Evolutionary conservation across 2,797 vertebrate genomes (phyloP).

Genomic region (Tauraco hartlaubi): DNA sequence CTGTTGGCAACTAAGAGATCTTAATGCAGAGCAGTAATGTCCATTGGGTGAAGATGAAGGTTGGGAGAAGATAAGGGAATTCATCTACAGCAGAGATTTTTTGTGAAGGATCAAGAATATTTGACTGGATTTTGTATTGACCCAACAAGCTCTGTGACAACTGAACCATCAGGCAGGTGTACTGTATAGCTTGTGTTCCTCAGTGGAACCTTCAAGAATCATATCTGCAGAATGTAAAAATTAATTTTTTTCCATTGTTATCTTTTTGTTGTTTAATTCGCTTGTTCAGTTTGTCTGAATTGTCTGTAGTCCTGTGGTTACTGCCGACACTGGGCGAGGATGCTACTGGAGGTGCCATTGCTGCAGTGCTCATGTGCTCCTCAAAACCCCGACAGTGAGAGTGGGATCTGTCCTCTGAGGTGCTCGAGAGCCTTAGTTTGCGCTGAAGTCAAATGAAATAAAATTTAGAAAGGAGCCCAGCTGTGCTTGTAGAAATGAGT

Average conservation of each 20-base stretch:
- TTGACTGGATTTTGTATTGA: background rate
- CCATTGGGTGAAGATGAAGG: background rate
- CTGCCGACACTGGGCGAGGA: background rate
- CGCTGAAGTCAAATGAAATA: background rate
- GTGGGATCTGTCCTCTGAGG: background rate
- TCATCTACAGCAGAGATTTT: background rate
- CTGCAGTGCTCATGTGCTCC: background rate
- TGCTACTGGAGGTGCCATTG: background rate
- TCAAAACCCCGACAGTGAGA: background rate
- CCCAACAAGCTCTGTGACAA: background rate
- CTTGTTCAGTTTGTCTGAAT: background rate
- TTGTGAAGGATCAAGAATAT: background rate
- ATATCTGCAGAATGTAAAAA: background rate
- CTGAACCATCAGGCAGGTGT: background rate
- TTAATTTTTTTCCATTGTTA: background rate
- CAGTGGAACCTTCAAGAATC: background rate
- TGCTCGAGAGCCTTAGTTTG: background rate
- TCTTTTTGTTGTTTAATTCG: background rate
- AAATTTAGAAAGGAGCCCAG: background rate
- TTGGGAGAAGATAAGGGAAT: background rate
- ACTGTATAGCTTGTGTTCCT: background rate
- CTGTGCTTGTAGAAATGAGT: background rate
- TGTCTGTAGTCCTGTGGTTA: background rate
- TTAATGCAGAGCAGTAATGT: background rate
- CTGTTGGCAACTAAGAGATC: background rate